phyloP scores from a whole-genome alignment of 2,113 vertebrate genomes.

The Gallinago undulata region DNA sequence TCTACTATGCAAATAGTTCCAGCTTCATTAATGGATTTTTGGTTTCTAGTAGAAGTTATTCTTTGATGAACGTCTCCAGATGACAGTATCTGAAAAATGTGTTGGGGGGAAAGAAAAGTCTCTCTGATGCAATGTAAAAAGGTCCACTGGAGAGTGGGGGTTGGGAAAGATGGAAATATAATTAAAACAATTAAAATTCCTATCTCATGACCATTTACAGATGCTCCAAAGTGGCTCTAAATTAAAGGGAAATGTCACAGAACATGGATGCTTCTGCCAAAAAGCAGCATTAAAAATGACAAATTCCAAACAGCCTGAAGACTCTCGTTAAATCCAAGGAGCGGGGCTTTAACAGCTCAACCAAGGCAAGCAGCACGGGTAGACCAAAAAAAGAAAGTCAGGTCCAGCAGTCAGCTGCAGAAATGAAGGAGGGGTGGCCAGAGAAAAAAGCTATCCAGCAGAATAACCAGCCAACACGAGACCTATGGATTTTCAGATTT shows the following conservation, averaged over 20 bases:
- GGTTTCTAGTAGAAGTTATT: conserved; percentile 45
- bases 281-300: conserved; percentile 65
- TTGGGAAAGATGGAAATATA: conserved; percentile 33
- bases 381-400: neutral
- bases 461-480: neutral
- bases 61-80: conserved; percentile 66
- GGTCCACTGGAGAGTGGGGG: neutral
- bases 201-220: conserved; percentile 65
- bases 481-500: conserved; percentile 15
- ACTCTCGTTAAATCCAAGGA: conserved; percentile 36
- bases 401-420: neutral
- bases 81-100: conserved; percentile 54
- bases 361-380: neutral
- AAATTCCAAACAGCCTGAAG: conserved; percentile 62
- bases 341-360: conserved; percentile 10
- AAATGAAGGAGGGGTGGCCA: neutral
- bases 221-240: conserved; percentile 59
- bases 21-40: conserved; percentile 67
- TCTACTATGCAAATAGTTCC: conserved; percentile 67
- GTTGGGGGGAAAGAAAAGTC: conserved; percentile 12
- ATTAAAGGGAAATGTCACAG: conserved; percentile 67
- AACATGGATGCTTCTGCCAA: conserved; percentile 55
- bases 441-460: neutral
- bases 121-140: conserved; percentile 22
- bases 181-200: conserved; percentile 71